These are phyloP conservation scores for Theocolax elegans DNA, from an alignment of 1,140 invertebrate species.

Conservation along the genomic window DNA sequence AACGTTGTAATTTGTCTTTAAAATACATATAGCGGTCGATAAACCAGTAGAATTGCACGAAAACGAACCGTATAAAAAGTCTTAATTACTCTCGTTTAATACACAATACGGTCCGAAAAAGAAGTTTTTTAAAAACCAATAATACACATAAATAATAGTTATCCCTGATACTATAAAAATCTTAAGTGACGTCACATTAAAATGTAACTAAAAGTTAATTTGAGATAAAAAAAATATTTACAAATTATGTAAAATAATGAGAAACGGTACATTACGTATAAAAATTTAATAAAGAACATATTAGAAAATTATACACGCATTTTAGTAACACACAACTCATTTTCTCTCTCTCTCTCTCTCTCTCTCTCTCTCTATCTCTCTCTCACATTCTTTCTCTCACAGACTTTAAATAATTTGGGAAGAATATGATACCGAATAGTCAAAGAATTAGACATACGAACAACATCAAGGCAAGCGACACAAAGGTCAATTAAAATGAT, in stretches of 20 bases:
- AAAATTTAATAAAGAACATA: slow-evolving; percentile 37
- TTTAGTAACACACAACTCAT: slow-evolving; percentile 31
- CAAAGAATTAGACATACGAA: neutral
- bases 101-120: slow-evolving; percentile 3
- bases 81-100: slow-evolving; percentile 11
- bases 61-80: slow-evolving; percentile 16
- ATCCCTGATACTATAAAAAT: slow-evolving; percentile 32
- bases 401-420: slow-evolving; percentile 19
- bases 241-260: slow-evolving; percentile 43
- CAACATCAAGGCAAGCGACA: slow-evolving; percentile 1
- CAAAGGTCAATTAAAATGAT: neutral
- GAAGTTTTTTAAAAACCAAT: slow-evolving; percentile 23
- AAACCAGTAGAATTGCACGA: slow-evolving; percentile 32
- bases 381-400: too few relatives aligned
- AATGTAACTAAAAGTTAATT: slow-evolving; percentile 39
- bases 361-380: too few relatives aligned
- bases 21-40: slow-evolving; percentile 26
- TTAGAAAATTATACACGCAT: slow-evolving; percentile 33
- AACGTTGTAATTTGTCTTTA: slow-evolving; percentile 27
- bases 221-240: slow-evolving; percentile 43
- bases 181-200: slow-evolving; percentile 38
- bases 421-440: too few relatives aligned
- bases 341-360: neutral
- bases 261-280: slow-evolving; percentile 36
- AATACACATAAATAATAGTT: slow-evolving; percentile 28